These are phyloP conservation scores for Dione vanillae DNA, from an alignment of 2,888 invertebrate species.

Conservation along the genomic window DNA sequence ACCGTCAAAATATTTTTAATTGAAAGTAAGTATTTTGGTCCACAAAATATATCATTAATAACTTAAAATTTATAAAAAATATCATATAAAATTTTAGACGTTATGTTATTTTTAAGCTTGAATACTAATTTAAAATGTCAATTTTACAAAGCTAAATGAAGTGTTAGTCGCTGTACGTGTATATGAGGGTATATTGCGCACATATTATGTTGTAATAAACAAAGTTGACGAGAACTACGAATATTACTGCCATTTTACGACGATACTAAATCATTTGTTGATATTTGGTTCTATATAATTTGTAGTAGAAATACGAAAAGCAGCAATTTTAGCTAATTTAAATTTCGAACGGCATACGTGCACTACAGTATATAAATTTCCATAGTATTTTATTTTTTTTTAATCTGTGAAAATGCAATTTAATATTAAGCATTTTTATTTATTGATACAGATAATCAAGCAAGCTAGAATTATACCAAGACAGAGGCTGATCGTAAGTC, in stretches of 20 bases:
- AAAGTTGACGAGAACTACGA: slow-evolving; percentile 6
- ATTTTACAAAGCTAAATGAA: slow-evolving; percentile 15
- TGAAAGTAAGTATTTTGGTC: too few relatives aligned
- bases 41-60: too few relatives aligned
- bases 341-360: neutral
- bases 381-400: neutral
- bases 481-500: slow-evolving; percentile 33
- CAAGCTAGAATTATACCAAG: slow-evolving; percentile 7
- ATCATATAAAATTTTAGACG: too few relatives aligned
- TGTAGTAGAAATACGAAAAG: neutral
- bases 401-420: neutral
- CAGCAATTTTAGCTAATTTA: neutral
- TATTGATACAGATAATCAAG: neutral
- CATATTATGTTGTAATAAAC: neutral
- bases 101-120: neutral
- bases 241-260: slow-evolving; percentile 1
- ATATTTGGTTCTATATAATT: neutral
- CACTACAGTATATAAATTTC: neutral
- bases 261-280: slow-evolving; percentile 1
- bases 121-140: too few relatives aligned
- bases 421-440: slow-evolving; percentile 3
- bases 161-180: neutral
- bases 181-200: neutral
- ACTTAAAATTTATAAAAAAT: too few relatives aligned
- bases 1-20: too few relatives aligned